These are phyloP conservation scores for Gavia stellata DNA, from an alignment of 2,113 vertebrate genomes.

Conservation along the genomic window DNA sequence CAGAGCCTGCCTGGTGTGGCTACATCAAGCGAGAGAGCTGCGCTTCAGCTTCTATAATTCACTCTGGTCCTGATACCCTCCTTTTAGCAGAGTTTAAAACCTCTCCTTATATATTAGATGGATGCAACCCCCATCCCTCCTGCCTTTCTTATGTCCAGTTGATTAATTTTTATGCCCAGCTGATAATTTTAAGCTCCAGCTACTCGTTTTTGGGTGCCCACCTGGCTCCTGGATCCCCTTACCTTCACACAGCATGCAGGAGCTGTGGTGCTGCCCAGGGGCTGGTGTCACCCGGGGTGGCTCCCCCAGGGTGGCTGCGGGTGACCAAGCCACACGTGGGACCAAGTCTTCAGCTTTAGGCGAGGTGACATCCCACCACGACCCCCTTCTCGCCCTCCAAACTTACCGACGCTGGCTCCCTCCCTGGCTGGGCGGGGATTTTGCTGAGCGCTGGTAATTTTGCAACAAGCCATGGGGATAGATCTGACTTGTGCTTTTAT, in stretches of 20 bases:
- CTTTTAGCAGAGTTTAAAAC: neutral
- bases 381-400: neutral
- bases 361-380: neutral
- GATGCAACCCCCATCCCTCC: neutral
- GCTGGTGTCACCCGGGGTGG: neutral
- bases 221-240: neutral
- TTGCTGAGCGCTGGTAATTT: rapidly evolving
- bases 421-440: neutral
- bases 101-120: too few relatives aligned
- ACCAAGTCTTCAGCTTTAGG: neutral
- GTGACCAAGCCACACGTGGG: neutral
- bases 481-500: neutral
- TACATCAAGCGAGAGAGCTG: neutral
- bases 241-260: neutral
- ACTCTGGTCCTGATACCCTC: neutral
- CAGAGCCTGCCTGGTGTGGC: neutral
- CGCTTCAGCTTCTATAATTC: too few relatives aligned
- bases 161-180: neutral
- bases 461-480: neutral
- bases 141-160: too few relatives aligned
- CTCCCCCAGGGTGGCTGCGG: neutral
- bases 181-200: neutral
- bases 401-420: rapidly evolving
- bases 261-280: neutral
- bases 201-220: neutral